Evolutionary conservation across 1,140 invertebrate genomes (phyloP).

Genomic region (Formica selysi): DNA sequence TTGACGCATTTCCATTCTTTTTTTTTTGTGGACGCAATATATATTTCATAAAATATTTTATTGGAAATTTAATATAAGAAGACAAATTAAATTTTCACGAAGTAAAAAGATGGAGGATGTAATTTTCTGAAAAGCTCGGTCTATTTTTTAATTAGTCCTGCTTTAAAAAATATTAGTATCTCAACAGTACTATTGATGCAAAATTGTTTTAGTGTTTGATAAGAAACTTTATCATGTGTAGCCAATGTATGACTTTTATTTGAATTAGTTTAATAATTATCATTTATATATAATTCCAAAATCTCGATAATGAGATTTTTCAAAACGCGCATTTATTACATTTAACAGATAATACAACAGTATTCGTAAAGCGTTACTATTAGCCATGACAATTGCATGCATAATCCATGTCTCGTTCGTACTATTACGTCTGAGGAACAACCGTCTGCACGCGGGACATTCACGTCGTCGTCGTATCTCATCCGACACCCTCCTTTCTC

Average conservation of each 20-base stretch:
- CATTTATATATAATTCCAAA: background rate
- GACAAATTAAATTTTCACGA: background rate
- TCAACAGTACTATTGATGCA: background rate
- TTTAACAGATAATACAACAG: background rate
- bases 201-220: background rate
- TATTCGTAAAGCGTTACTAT: background rate
- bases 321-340: background rate
- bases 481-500: constrained; percentile 15
- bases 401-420: constrained; percentile 38
- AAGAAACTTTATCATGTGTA: background rate
- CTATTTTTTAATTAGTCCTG: background rate
- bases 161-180: background rate
- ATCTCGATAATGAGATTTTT: background rate
- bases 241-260: too few species aligned
- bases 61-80: background rate
- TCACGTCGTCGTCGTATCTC: constrained; percentile 37
- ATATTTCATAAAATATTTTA: background rate
- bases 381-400: constrained; percentile 42
- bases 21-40: background rate
- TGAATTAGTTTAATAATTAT: background rate
- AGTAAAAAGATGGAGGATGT: background rate
- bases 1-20: background rate
- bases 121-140: background rate
- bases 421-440: constrained; percentile 28
- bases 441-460: background rate